These are phyloP conservation scores for Schlechtendalia chinensis DNA, from an alignment of 1,140 invertebrate genomes.

Conservation along the genomic window DNA sequence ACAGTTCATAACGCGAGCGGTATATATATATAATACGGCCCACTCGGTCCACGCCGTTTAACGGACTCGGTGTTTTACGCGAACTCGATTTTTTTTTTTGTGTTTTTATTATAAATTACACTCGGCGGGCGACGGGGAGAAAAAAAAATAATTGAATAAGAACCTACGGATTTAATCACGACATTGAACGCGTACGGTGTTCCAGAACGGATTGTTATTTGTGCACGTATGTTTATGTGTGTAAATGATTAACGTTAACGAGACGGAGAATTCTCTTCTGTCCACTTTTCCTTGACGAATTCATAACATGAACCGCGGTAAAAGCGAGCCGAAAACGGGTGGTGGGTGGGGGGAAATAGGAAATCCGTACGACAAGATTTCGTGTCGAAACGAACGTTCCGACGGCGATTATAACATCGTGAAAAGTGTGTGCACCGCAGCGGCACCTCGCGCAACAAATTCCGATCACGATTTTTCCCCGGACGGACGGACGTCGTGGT, in stretches of 20 bases:
- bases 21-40: neutral
- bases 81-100: neutral
- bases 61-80: neutral
- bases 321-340: neutral
- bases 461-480: no score
- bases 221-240: neutral
- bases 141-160: neutral
- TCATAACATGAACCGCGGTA: no score
- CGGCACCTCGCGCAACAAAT: no score
- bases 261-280: neutral
- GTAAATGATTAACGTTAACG: constrained; percentile 24
- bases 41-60: no score
- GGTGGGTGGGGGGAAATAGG: neutral
- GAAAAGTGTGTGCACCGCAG: no score
- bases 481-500: no score
- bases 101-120: neutral
- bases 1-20: no score
- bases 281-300: neutral
- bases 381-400: no score
- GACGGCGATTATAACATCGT: no score
- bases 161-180: constrained; percentile 3
- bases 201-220: constrained; percentile 6
- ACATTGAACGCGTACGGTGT: neutral
- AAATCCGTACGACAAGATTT: no score
- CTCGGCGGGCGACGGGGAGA: neutral